Evolutionary conservation across 2,113 vertebrate genomes (phyloP).

Genomic region (Atractosteus spatula): DNA sequence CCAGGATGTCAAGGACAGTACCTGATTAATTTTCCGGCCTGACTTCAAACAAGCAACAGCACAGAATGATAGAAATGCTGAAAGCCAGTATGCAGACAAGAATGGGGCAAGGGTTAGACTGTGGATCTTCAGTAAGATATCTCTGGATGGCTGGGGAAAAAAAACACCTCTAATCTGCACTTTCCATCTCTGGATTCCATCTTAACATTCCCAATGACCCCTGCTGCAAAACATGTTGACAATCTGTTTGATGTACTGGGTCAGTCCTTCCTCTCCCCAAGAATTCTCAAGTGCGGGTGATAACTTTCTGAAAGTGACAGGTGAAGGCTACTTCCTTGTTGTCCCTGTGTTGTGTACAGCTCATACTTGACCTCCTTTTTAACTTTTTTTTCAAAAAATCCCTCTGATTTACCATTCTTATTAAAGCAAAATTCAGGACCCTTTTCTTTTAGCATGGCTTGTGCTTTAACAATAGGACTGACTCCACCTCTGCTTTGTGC

Average conservation of each 20-base stretch:
- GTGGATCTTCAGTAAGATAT: background rate
- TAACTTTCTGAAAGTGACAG: conserved; percentile 7
- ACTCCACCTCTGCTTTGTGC: too few relatives aligned
- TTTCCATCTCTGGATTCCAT: background rate
- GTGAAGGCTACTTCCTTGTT: background rate
- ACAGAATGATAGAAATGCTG: background rate
- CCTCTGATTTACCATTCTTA: background rate
- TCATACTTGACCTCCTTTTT: background rate
- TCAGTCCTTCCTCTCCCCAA: background rate
- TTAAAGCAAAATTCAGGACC: too few relatives aligned
- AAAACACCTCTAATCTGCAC: background rate
- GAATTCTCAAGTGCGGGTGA: background rate
- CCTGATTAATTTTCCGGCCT: background rate
- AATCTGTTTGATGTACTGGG: background rate
- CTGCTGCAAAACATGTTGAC: conserved; percentile 2
- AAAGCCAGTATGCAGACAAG: background rate
- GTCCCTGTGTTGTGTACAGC: background rate
- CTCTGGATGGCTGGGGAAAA: background rate
- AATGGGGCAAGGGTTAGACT: background rate
- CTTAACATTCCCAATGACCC: background rate
- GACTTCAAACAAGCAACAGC: background rate
- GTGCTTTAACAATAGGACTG: too few relatives aligned
- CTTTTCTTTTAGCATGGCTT: too few relatives aligned
- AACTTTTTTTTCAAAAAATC: background rate
- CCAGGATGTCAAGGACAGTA: background rate